Percentiles rank a stretch among this genome's conserved stretches.
Evolutionary conservation across 2,113 vertebrate species (phyloP).

Genomic region (Phrynocephalus versicolor): DNA sequence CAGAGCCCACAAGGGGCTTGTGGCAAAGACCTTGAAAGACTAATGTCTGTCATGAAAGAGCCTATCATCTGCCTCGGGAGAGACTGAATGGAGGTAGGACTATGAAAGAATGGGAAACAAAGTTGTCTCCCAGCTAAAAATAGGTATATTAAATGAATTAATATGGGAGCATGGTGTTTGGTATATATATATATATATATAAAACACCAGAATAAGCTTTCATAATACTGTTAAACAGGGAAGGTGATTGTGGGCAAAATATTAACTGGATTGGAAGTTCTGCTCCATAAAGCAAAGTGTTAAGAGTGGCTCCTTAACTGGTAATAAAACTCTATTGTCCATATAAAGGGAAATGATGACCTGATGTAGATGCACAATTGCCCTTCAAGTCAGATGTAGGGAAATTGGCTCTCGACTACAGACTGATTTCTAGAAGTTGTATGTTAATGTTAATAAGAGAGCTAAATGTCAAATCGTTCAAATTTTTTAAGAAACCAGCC

Average conservation of each 20-base stretch:
- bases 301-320: background rate
- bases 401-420: constrained; percentile 4
- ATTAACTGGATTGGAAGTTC: background rate
- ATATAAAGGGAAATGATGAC: background rate
- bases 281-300: background rate
- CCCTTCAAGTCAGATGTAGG: constrained; percentile 6
- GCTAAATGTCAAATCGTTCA: constrained; percentile 39
- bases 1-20: too few species aligned
- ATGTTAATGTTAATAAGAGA: constrained; percentile 42
- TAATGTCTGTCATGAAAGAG: background rate
- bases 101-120: too few species aligned
- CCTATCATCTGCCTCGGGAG: background rate
- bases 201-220: background rate
- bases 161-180: background rate
- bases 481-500: constrained; percentile 57
- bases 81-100: too few species aligned
- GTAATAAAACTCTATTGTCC: background rate
- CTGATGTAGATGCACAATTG: background rate
- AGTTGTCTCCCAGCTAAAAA: background rate
- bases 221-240: background rate
- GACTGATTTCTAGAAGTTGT: constrained; percentile 25
- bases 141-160: background rate
- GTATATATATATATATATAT: background rate
- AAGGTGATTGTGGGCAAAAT: background rate
- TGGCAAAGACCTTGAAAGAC: background rate